phyloP scores from a whole-genome alignment of 1,140 invertebrate species.

The Drosophila tristis region DNA sequence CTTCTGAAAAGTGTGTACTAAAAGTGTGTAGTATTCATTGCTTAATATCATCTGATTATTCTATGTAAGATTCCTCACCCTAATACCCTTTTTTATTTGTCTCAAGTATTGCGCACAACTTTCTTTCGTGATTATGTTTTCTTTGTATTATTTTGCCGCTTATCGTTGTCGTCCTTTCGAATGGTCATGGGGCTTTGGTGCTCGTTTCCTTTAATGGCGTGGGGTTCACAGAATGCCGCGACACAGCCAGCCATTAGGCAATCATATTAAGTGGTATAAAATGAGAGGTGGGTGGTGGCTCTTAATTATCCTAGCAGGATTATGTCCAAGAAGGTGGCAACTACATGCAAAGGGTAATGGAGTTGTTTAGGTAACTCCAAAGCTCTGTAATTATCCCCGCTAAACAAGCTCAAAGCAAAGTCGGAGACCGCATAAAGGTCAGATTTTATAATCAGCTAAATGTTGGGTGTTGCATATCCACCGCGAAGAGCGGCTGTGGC shows the following conservation, averaged over 20 bases:
- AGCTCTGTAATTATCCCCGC: constrained; percentile 9
- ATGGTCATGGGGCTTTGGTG: constrained; percentile 46
- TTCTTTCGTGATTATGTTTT: constrained; percentile 25
- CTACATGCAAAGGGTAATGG: background rate
- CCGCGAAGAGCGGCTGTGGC: constrained; percentile 3
- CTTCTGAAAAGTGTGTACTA: too few species aligned
- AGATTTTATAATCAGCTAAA: constrained; percentile 17
- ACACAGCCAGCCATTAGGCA: constrained; percentile 42
- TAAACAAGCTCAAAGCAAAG: background rate
- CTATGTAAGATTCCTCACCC: too few species aligned
- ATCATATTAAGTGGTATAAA: constrained; percentile 62
- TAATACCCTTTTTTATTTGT: background rate
- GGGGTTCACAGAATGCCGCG: background rate
- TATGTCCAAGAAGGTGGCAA: constrained; percentile 18
- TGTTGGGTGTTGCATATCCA: background rate
- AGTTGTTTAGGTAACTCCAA: constrained; percentile 8
- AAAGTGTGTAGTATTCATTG: too few species aligned
- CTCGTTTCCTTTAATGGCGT: constrained; percentile 29
- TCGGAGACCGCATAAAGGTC: background rate
- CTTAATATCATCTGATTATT: too few species aligned
- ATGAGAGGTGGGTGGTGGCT: constrained; percentile 3
- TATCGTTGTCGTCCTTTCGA: constrained; percentile 28
- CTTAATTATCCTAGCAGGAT: constrained; percentile 45
- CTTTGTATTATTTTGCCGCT: constrained; percentile 32
- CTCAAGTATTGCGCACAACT: background rate